Conservation (phyloP, 37 sponge, comb jelly and placozoan species). For the Agelas oroides region DNA sequence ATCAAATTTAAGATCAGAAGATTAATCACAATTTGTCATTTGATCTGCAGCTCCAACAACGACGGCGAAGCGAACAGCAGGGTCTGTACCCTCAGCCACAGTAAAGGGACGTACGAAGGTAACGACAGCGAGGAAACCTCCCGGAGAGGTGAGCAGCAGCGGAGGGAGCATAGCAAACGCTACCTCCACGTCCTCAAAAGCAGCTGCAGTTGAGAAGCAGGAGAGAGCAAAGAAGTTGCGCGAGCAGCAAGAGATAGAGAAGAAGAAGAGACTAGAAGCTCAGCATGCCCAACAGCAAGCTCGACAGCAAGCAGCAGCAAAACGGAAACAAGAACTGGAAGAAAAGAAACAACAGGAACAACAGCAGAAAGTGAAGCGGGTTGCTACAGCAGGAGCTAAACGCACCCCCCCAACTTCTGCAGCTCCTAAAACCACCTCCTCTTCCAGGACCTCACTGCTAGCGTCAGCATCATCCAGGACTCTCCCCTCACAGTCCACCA, state of each 20-base stretch:
- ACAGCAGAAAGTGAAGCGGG: not conserved
- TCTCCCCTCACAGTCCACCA: not conserved
- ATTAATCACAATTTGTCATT: too few species aligned
- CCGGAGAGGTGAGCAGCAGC: too few species aligned
- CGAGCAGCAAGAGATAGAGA: constrained; percentile 25
- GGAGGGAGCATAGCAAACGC: too few species aligned
- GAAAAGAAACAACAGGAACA: not conserved
- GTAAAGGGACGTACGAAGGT: too few species aligned
- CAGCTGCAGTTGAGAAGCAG: not conserved
- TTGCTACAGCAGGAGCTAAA: constrained; percentile 1
- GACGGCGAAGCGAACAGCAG: too few species aligned
- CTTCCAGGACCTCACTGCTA: not conserved
- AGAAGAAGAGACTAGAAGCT: constrained; percentile 11
- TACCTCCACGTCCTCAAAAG: not conserved
- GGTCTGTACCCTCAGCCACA: too few species aligned
- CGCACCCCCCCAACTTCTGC: not conserved
- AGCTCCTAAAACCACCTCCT: not conserved
- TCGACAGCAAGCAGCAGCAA: not conserved
- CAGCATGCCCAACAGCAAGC: not conserved
- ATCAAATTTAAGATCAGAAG: too few species aligned
- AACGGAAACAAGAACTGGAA: not conserved
- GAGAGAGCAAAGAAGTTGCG: constrained; percentile 14
- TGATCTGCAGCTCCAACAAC: too few species aligned
- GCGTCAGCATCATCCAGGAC: not conserved
- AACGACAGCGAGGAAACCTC: too few species aligned